These are phyloP conservation scores for Spatulosminthurus flaviceps DNA, from an alignment of 2,888 invertebrate genomes.

Conservation along the genomic window DNA sequence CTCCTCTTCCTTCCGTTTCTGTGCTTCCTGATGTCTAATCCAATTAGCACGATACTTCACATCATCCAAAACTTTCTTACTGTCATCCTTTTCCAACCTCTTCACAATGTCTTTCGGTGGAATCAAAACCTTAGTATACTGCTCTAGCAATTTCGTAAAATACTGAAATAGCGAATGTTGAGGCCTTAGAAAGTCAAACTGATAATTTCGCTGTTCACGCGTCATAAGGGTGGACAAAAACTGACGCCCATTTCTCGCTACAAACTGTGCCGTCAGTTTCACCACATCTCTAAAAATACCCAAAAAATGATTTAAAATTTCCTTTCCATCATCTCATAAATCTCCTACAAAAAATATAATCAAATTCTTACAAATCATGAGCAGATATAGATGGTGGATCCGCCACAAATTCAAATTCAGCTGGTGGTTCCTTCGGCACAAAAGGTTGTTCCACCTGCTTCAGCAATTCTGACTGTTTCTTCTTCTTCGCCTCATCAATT, in stretches of 20 bases:
- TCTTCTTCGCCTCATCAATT: conserved; percentile 80
- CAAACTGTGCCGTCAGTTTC: conserved; percentile 97
- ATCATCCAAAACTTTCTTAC: conserved; percentile 80
- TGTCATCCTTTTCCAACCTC: conserved; percentile 79
- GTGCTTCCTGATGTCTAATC: conserved; percentile 93
- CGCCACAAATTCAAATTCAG: conserved; percentile 92
- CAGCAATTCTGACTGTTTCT: conserved; percentile 85
- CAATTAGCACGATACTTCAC: conserved; percentile 95
- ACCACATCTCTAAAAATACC: conserved; percentile 82
- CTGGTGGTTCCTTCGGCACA: conserved; percentile 89
- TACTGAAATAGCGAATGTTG: conserved; percentile 99
- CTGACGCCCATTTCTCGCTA: conserved; percentile 96
- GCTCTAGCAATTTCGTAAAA: conserved; percentile 96
- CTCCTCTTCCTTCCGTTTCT: conserved; percentile 92
- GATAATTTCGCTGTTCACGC: conserved; percentile 95
- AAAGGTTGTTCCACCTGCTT: conserved; percentile 88
- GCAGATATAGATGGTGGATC: conserved; percentile 99
- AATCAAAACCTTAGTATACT: conserved; percentile 95
- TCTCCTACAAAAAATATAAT: conserved; percentile 53
- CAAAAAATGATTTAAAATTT: conserved; percentile 26
- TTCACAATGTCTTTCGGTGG: conserved; percentile 91
- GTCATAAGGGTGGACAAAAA: conserved; percentile 99
- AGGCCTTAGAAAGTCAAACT: conserved; percentile 98
- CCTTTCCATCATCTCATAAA: neutral
- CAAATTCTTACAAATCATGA: conserved; percentile 79